These are phyloP conservation scores for Archips xylosteana DNA, from an alignment of 2,888 invertebrate species.

Conservation along the genomic window DNA sequence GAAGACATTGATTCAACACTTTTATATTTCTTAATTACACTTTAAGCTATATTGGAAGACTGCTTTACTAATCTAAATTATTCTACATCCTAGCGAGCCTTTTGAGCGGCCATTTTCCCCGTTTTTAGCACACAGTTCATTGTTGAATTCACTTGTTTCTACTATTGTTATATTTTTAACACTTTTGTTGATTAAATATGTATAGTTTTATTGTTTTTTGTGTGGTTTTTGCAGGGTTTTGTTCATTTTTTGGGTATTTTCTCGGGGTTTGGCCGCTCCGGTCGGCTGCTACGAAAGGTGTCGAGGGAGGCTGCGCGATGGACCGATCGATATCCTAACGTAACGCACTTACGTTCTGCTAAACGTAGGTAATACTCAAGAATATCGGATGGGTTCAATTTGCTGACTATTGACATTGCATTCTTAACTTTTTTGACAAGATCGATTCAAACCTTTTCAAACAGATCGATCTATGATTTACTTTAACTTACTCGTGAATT, in stretches of 20 bases:
- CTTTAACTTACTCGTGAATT: background rate
- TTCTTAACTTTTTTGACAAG: background rate
- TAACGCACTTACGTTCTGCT: background rate
- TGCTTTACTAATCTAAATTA: slow-evolving; percentile 70
- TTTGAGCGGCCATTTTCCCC: slow-evolving; percentile 68
- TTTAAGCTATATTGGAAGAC: slow-evolving; percentile 55
- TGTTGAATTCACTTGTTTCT: slow-evolving; percentile 38
- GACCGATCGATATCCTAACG: slow-evolving; percentile 67
- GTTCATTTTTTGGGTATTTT: slow-evolving; percentile 67
- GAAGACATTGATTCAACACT: slow-evolving; percentile 54
- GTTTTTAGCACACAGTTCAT: slow-evolving; percentile 29
- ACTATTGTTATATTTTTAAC: slow-evolving; percentile 43
- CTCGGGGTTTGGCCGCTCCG: slow-evolving; percentile 67
- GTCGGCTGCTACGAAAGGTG: slow-evolving; percentile 57
- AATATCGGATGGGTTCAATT: slow-evolving; percentile 5
- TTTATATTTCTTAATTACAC: slow-evolving; percentile 34
- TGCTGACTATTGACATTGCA: background rate
- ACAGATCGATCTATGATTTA: too few relatives aligned
- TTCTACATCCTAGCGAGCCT: slow-evolving; percentile 59
- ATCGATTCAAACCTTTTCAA: too few relatives aligned
- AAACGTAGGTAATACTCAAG: slow-evolving; percentile 35
- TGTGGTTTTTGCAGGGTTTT: slow-evolving; percentile 56
- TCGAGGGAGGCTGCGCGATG: slow-evolving; percentile 66
- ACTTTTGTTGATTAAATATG: slow-evolving; percentile 48
- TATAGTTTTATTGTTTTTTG: slow-evolving; percentile 46